phyloP scores from a whole-genome alignment of 2,888 invertebrate species.

The Lomographa bimaculata region DNA sequence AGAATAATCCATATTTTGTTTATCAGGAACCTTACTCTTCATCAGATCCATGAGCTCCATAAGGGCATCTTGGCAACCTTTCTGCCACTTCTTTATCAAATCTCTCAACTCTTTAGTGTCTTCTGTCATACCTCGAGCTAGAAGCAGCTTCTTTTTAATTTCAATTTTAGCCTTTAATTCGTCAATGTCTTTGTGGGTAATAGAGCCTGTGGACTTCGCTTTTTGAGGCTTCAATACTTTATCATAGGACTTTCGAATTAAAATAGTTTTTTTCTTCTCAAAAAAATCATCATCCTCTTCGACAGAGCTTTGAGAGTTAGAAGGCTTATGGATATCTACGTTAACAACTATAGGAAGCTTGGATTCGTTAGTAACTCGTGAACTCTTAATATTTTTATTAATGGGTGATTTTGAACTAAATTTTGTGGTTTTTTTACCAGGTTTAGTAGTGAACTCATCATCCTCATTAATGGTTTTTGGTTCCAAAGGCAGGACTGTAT shows the following conservation, averaged over 20 bases:
- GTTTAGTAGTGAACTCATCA: constrained; percentile 53
- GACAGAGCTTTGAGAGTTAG: constrained; percentile 45
- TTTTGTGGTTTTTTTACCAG: constrained; percentile 36
- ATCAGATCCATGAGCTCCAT: constrained; percentile 74
- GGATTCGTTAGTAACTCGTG: too few relatives aligned
- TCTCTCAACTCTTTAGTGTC: constrained; percentile 73
- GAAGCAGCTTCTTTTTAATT: constrained; percentile 63
- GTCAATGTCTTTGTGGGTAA: constrained; percentile 71
- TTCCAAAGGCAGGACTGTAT: constrained; percentile 7
- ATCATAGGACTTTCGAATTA: constrained; percentile 62
- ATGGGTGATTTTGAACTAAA: constrained; percentile 39
- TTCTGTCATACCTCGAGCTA: constrained; percentile 61
- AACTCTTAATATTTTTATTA: constrained; percentile 24
- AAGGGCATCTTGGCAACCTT: constrained; percentile 79
- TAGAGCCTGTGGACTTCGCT: constrained; percentile 74
- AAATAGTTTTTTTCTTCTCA: constrained; percentile 60
- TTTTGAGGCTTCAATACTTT: constrained; percentile 61
- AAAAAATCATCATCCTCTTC: constrained; percentile 68
- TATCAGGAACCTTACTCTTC: constrained; percentile 64
- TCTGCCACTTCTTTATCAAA: constrained; percentile 80
- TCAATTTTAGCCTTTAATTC: constrained; percentile 66
- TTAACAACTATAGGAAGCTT: constrained; percentile 27
- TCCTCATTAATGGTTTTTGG: constrained; percentile 38
- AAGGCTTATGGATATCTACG: constrained; percentile 28
- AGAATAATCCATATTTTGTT: constrained; percentile 68